Conservation (phyloP, 2,113 vertebrate species). For the Cyanoliseus patagonus region DNA sequence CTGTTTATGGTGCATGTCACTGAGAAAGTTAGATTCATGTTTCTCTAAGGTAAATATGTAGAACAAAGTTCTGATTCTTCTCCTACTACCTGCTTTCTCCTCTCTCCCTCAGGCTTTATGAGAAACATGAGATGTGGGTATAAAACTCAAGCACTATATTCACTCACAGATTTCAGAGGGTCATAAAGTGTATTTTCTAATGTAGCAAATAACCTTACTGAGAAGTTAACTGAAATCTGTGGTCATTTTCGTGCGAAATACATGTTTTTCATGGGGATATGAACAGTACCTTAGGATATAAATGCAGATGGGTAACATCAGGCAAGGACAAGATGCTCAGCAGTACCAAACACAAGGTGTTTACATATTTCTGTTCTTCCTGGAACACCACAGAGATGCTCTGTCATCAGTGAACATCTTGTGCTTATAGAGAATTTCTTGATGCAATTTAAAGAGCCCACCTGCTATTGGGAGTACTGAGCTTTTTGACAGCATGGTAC, state of each 20-base stretch:
- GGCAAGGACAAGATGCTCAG: background rate
- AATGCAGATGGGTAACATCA: background rate
- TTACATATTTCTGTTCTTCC: background rate
- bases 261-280: accelerated
- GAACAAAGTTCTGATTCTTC: background rate
- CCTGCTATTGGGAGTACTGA: background rate
- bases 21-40: background rate
- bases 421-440: background rate
- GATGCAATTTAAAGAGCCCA: background rate
- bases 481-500: background rate
- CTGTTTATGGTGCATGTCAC: background rate
- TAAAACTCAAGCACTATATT: background rate
- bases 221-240: background rate
- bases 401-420: background rate
- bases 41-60: background rate
- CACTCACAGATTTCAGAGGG: background rate
- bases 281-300: background rate
- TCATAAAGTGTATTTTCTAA: background rate
- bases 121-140: background rate
- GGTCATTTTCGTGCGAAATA: background rate
- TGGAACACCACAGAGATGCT: background rate
- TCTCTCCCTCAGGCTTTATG: background rate
- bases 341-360: background rate
- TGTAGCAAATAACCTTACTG: background rate
- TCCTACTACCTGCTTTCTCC: background rate